Conservation (phyloP, 2,797 vertebrate genomes). For the Pseudochirops cupreus region DNA sequence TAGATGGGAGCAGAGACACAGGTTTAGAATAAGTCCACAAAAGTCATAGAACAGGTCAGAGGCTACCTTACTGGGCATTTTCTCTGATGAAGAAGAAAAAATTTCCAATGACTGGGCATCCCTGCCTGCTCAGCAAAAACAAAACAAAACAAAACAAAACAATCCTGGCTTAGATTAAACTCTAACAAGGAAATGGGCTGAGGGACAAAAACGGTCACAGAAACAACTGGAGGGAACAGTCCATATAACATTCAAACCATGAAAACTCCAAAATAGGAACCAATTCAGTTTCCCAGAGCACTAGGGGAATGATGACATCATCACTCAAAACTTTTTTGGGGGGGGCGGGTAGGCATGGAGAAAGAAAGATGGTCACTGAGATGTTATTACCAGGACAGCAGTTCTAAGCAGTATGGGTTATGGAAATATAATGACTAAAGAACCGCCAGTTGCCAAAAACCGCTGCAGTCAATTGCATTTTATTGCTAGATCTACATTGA, state of each 20-base stretch:
- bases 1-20: background rate
- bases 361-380: background rate
- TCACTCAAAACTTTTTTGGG: background rate
- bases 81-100: background rate
- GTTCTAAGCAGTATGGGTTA: conserved; percentile 65
- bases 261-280: background rate
- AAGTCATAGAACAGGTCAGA: background rate
- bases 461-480: conserved; percentile 61
- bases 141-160: background rate
- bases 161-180: background rate
- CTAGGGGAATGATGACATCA: background rate
- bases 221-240: background rate
- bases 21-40: background rate
- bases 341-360: accelerated
- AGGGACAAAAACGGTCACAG: background rate
- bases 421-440: conserved; percentile 44
- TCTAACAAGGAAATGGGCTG: background rate
- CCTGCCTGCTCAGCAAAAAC: background rate
- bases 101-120: background rate
- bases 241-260: background rate
- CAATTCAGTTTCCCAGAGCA: background rate
- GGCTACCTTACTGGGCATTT: background rate
- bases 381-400: conserved; percentile 10
- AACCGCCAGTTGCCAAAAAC: conserved; percentile 44
- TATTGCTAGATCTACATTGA: conserved; percentile 36